Base-by-base conservation (phyloP, 2,113 vertebrate species). In the Cyanistes caeruleus region DNA sequence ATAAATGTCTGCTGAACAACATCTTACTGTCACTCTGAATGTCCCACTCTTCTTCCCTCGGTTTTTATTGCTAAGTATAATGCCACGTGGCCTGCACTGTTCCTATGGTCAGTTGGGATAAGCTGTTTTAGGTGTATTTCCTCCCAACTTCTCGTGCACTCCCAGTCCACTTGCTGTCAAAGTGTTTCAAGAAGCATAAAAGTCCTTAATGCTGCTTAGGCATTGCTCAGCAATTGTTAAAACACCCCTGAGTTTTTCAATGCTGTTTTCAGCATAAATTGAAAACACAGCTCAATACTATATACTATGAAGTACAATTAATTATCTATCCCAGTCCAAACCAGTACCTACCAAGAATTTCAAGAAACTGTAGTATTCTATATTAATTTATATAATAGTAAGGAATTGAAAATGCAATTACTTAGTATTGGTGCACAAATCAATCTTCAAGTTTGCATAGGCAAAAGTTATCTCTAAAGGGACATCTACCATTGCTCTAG, bases 1-100 rank as follows among this genome's bases (percentile, higher is more conserved):
- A 62, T 95, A 94, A 87, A 90, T 73, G 90, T 79, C 62, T 72
- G 67, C 65, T 56, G 46, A 44, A 86, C 55, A 79, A 60, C 70
- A 81, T 28, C 13, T 49, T 72, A 4, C 10, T 19, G 10, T 81
- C 13, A 24, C 25, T 55, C 13, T 2, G 2, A 46, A 64, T 1
- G 0, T n/a, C 22, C 3, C 23, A 9, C 9, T 8, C 28, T 30
- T 72, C 8, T 56, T 62, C 4, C 17, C 13, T 8, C 8, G 41
- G 19, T 3, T 48, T n/a, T 52, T 37, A 6, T 18, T 55, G 15
- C 24, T 46, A 35, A 24, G 2, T 33, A 35, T 27, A 21, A 25
- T 8, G 2, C 30, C 18, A 5, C 13, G 21, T 6, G 27, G 7
- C 30, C 13, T 75, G 11, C 10, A 20, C 21, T 35, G 51, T 5